These are phyloP conservation scores for Pseudococcus viburni DNA, from an alignment of 2,888 invertebrate species.

Conservation along the genomic window DNA sequence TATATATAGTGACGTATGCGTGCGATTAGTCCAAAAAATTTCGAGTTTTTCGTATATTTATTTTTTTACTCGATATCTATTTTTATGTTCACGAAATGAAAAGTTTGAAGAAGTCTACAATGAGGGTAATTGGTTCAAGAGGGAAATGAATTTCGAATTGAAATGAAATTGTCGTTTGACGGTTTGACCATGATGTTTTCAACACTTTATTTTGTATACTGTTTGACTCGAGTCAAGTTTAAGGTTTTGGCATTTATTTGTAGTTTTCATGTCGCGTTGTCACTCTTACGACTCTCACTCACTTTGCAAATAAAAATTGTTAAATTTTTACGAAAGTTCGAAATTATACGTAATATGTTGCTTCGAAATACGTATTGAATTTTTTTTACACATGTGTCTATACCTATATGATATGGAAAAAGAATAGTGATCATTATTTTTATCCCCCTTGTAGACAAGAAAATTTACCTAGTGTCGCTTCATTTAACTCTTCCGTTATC, in stretches of 20 bases:
- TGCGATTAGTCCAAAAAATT: not conserved
- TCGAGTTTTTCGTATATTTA: not conserved
- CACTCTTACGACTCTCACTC: not conserved
- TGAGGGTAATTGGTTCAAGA: not conserved
- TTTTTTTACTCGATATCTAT: constrained; percentile 10
- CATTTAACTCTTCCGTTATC: constrained; percentile 5
- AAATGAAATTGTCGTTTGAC: not conserved
- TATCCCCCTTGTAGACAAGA: not conserved
- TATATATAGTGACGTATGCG: not conserved
- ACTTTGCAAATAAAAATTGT: not conserved
- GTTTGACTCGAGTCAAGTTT: constrained; percentile 38
- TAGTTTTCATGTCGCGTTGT: not conserved
- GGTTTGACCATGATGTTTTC: not conserved
- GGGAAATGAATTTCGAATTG: not conserved
- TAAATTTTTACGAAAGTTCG: not conserved
- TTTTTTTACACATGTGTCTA: too few species aligned
- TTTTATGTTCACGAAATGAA: not conserved
- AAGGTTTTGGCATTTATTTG: constrained; percentile 35
- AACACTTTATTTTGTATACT: not conserved
- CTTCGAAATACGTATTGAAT: not conserved
- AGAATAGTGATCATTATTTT: not conserved
- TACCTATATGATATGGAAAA: not conserved
- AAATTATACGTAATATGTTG: not conserved
- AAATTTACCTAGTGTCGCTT: constrained; percentile 18
- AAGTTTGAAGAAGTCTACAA: not conserved